Evolutionary conservation across 2,113 vertebrate species (phyloP).

Genomic region (Chloropsis cyanopogon): DNA sequence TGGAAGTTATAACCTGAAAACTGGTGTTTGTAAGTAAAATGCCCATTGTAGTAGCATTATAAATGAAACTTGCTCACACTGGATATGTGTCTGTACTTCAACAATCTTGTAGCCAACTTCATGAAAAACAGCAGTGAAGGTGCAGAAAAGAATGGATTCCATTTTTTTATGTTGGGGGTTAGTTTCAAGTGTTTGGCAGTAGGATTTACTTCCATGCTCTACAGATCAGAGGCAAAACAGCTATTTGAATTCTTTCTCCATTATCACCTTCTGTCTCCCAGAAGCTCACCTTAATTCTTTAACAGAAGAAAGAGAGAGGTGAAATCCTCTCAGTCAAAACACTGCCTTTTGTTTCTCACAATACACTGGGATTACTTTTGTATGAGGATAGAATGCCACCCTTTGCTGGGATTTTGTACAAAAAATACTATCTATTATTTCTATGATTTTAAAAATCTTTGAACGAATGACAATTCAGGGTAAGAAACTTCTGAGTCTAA

Average conservation of each 20-base stretch:
- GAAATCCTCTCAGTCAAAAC: neutral
- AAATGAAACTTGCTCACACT: neutral
- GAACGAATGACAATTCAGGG: neutral
- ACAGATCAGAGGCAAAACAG: neutral
- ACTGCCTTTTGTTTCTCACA: neutral
- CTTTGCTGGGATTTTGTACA: neutral
- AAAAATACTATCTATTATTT: neutral
- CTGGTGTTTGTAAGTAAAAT: neutral
- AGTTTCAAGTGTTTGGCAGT: neutral
- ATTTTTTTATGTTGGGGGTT: neutral
- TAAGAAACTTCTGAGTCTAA: neutral
- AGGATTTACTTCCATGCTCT: slow-evolving; percentile 5
- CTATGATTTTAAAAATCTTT: neutral
- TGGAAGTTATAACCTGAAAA: neutral
- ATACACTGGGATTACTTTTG: neutral
- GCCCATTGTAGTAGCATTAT: neutral
- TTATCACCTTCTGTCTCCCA: neutral
- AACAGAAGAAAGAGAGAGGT: neutral
- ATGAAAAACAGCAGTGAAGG: neutral
- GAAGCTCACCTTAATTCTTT: neutral
- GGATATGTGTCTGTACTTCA: neutral
- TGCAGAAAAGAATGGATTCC: neutral
- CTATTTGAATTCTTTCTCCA: neutral
- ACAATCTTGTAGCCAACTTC: neutral
- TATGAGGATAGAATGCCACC: neutral